A percentile compares a stretch with the other conserved stretches of the same genome.
Conservation (phyloP, 1,140 invertebrate genomes). For the Spodoptera litura region DNA sequence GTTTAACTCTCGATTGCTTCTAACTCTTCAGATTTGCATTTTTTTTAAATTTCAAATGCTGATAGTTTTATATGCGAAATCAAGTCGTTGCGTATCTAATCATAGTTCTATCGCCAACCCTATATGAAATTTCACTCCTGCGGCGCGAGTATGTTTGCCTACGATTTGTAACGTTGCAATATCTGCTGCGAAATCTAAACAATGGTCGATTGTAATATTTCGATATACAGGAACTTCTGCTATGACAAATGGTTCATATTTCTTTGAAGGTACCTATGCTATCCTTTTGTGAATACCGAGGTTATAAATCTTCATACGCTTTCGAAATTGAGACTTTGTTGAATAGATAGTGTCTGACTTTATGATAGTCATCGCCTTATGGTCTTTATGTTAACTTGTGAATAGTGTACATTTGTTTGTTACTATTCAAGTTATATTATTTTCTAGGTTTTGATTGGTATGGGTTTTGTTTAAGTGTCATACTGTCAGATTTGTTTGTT, state of each 20-base stretch:
- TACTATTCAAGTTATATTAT: not conserved
- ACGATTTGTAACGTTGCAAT: conserved; percentile 44
- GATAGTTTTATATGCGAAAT: too few relatives aligned
- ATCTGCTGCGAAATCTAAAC: conserved; percentile 45
- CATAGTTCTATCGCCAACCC: conserved; percentile 5
- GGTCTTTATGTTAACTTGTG: too few relatives aligned
- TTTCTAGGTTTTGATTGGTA: too few relatives aligned
- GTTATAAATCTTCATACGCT: conserved; percentile 15
- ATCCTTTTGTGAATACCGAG: conserved; percentile 11
- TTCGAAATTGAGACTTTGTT: conserved; percentile 1
- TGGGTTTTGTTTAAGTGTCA: not conserved
- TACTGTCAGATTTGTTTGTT: not conserved
- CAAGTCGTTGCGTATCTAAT: too few relatives aligned
- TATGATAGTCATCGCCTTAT: not conserved
- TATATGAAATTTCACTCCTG: conserved; percentile 19
- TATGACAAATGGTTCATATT: conserved; percentile 27
- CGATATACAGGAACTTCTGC: conserved; percentile 20
- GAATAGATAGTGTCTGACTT: conserved; percentile 3
- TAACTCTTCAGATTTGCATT: too few relatives aligned
- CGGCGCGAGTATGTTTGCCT: conserved; percentile 36
- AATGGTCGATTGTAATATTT: conserved; percentile 38
- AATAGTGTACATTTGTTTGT: too few relatives aligned
- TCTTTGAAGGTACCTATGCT: conserved; percentile 14
- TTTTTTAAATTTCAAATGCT: too few relatives aligned
- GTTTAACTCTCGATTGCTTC: too few relatives aligned